Evolutionary conservation across 2,797 vertebrate genomes (phyloP), one percentile per base, ranked within the genome.

Genomic region (Melanotaenia parkinsoni): DNA sequence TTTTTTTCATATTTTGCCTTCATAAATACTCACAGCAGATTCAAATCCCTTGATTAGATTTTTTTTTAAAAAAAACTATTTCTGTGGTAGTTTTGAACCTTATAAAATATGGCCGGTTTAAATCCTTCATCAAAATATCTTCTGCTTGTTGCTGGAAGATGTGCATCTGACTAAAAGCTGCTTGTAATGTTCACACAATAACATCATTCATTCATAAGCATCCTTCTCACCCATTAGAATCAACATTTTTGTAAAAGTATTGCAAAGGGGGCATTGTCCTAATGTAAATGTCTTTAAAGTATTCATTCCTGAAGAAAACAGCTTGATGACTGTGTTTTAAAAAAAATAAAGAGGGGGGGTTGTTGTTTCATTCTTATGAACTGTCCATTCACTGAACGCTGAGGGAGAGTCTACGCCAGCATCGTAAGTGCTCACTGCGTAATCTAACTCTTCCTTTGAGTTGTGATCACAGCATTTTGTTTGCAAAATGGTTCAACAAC

Each of bases 161-260:
- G 62, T 68, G 54, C 40, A 50, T 80, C 51, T 16, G 67, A 82
- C 64, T 71, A 51, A 63, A 71, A 77, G 40, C 68, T 59, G 60
- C 72, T 70, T 79, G 70, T 60, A 22, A 67, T 54, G 18, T 43
- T 38, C 61, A 80, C 75, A 83, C 66, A 72, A 65, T 50, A 73
- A 66, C 32, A 81, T 64, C 47, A 66, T 53, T 58, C 61, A 83
- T 77, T 90, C 74, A 86, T 79, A 73, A 81, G 77, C 45, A 89
- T 84, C 81, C 81, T 82, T 89, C 73, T 57, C 68, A 83, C 79
- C 88, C 72, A 70, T 74, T 45, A 76, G 61, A 89, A 86, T 87
- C 63, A 80, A 72, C 14, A 47, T 45, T 70, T 67, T 66, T 58
- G 24, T 62, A 78, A 88, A 84, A 79, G 45, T 33, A 64, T 37